A percentile compares a stretch with the other conserved stretches of the same genome.
Evolutionary conservation across 2,797 vertebrate species (phyloP).

Genomic region (Petrocephalus sullivani): DNA sequence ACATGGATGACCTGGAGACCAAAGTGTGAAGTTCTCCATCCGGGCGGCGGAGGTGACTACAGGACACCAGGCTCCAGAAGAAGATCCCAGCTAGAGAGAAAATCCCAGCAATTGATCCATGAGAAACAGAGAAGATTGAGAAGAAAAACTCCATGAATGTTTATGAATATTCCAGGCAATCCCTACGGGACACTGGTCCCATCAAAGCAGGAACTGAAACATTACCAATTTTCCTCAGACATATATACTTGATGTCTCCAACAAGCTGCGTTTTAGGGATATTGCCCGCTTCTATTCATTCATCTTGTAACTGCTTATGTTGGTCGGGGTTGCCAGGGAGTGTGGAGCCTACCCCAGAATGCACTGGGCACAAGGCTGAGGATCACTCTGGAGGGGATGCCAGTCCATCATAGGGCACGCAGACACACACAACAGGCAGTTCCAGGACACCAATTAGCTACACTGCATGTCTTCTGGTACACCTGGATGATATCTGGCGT

Average conservation of each 20-base stretch:
- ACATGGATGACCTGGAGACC: conserved; percentile 93
- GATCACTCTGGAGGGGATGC: too few relatives aligned
- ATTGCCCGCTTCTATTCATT: too few relatives aligned
- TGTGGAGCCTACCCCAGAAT: too few relatives aligned
- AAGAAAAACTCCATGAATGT: neutral
- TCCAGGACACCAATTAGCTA: too few relatives aligned
- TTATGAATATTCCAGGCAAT: neutral
- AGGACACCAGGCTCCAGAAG: neutral
- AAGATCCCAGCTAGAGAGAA: neutral
- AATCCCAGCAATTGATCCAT: neutral
- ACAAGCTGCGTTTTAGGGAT: neutral
- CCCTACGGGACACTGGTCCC: neutral
- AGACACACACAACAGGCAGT: too few relatives aligned
- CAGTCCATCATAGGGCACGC: too few relatives aligned
- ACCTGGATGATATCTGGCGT: too few relatives aligned
- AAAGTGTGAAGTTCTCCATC: conserved; percentile 68
- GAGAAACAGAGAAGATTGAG: neutral
- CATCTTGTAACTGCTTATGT: too few relatives aligned
- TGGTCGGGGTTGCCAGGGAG: too few relatives aligned
- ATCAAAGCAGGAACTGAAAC: neutral
- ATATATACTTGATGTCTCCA: neutral
- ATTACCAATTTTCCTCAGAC: neutral
- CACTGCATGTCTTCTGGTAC: too few relatives aligned
- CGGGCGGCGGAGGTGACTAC: neutral
- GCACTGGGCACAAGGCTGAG: too few relatives aligned